Base-by-base conservation (phyloP, 2,797 vertebrate genomes). In the Anguilla obscura region DNA sequence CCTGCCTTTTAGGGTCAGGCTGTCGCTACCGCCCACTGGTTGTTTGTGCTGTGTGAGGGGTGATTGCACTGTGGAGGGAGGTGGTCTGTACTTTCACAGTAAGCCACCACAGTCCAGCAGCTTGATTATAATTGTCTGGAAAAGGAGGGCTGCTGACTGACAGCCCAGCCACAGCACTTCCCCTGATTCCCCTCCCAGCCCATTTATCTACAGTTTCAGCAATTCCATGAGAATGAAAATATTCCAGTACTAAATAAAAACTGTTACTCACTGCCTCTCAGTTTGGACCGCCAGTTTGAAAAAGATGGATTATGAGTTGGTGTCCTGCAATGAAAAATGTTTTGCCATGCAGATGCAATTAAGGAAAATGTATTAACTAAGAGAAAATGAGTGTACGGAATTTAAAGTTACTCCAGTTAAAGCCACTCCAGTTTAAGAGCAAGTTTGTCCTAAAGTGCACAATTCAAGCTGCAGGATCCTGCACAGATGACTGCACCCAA, bases 401-500 rank as follows among this genome's bases (percentile, higher is more conserved):
- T 69, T n/a, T 27, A 8, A 69, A n/a, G 8, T 69, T 2, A 24
- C 7, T 6, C 8, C 8, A 33, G 36, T 48, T 45, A 36, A 16
- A 5, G 36, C 4, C 12, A 30, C 4, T 12, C 40, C 36, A 45
- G 6, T 36, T 48, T 24, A 24, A 80, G 36, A 45, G 36, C 33
- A 8, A 0, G 74, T 40, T 79, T 14, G 30, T 40, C 33, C 4
- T 5, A 6, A 36, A 45, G 18, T 36, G 10, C 76, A 48, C 16
- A 80, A 9, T 80, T 24, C 16, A 16, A 48, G 14, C 36, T 9
- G 76, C 76, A 80, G 40, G 76, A 80, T 80, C 18, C 16, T 45
- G 76, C 76, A 40, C 36, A 80, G 76, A 80, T 80, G 76, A 48
- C 76, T 80, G 16, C 76, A 48, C 40, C 76, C 33, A 80, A 80